These are phyloP conservation scores for Caerostris extrusa DNA, from an alignment of 1,140 invertebrate species.

Conservation along the genomic window DNA sequence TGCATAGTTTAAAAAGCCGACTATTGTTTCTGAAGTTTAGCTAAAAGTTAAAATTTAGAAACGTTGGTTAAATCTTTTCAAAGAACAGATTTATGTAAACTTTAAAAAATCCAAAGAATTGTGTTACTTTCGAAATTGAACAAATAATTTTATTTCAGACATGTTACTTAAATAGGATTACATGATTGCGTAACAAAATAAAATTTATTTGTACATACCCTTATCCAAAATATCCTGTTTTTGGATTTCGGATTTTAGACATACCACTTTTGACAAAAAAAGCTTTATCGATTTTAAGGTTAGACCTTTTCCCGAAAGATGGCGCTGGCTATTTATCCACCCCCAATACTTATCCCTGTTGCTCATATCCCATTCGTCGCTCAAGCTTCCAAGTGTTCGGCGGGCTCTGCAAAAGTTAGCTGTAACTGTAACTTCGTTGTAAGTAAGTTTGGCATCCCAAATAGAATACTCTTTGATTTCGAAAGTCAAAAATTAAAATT, in stretches of 20 bases:
- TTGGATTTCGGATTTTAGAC: not conserved
- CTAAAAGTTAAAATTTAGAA: too few species aligned
- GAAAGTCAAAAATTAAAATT: not conserved
- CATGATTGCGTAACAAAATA: not conserved
- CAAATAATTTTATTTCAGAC: not conserved
- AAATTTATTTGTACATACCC: not conserved
- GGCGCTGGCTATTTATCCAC: not conserved
- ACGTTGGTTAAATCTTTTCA: too few species aligned
- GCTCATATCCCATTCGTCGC: conserved; percentile 25
- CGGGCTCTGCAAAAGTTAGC: conserved; percentile 5
- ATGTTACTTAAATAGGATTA: not conserved
- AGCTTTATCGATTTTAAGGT: conserved; percentile 33
- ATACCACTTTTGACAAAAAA: not conserved
- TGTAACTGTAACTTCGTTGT: not conserved
- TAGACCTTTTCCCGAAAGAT: not conserved
- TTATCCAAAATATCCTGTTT: not conserved
- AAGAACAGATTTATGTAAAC: too few species aligned
- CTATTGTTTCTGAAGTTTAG: too few species aligned
- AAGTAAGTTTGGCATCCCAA: conserved; percentile 17
- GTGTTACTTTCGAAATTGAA: not conserved
- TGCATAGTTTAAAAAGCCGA: too few species aligned
- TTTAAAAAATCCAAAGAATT: too few species aligned
- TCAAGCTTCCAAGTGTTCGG: not conserved
- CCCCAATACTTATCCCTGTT: conserved; percentile 38
- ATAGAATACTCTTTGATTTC: not conserved